Conservation (phyloP, 1,140 invertebrate species). For the Daktulosphaira vitifoliae region DNA sequence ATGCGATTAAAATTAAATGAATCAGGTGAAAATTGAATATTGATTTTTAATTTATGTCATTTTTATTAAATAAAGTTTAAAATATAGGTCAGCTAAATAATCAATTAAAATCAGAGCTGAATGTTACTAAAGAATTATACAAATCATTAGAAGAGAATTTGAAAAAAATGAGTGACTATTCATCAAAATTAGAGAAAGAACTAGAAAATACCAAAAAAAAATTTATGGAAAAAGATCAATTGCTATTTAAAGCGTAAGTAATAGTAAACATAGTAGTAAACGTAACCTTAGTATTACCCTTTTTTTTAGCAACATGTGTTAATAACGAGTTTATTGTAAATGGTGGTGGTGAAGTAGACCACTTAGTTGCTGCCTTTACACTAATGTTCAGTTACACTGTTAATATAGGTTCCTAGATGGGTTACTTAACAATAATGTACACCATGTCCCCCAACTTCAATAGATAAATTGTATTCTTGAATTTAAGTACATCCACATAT, state of each 20-base stretch:
- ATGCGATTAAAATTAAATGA: slow-evolving; percentile 20
- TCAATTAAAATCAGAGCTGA: slow-evolving; percentile 24
- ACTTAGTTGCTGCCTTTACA: too few species aligned
- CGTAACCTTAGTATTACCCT: too few species aligned
- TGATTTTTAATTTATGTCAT: neutral
- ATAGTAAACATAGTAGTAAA: neutral
- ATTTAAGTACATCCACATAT: too few species aligned
- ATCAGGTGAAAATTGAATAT: neutral
- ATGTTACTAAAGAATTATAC: slow-evolving; percentile 25
- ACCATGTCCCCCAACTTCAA: too few species aligned
- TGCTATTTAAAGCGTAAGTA: slow-evolving; percentile 8
- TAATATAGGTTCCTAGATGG: too few species aligned
- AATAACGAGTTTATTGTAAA: too few species aligned
- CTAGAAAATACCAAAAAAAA: slow-evolving; percentile 13
- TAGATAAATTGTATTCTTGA: too few species aligned
- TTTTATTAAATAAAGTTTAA: neutral
- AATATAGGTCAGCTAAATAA: slow-evolving; percentile 10
- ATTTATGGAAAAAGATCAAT: slow-evolving; percentile 20
- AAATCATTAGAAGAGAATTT: slow-evolving; percentile 26
- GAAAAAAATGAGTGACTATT: slow-evolving; percentile 30
- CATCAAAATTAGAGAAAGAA: slow-evolving; percentile 21
- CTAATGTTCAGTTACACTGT: too few species aligned
- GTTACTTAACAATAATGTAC: too few species aligned
- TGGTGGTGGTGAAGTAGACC: too few species aligned
- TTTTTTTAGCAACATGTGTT: too few species aligned